Percentiles rank a stretch among this genome's conserved stretches.
phyloP scores from a whole-genome alignment of 2,888 invertebrate species.

The Pediacus dermestoides region DNA sequence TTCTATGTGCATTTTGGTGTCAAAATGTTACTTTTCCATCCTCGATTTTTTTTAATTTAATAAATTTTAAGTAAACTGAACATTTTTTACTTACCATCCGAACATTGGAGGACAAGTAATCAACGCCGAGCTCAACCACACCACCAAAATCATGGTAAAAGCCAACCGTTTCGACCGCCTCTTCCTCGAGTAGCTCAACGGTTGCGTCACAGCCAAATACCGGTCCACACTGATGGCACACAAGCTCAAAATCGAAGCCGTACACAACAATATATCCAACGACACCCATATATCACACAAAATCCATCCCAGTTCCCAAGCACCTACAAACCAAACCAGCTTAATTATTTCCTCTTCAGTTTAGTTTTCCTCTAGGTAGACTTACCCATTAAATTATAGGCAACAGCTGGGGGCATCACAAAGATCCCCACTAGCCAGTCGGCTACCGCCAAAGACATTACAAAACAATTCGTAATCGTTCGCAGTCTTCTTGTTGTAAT shows the following conservation, averaged over 20 bases:
- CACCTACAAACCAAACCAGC: slow-evolving; percentile 52
- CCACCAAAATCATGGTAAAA: slow-evolving; percentile 80
- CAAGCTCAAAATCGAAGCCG: slow-evolving; percentile 87
- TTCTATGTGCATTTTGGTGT: too few relatives aligned
- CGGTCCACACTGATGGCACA: slow-evolving; percentile 89
- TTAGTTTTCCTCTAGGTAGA: slow-evolving; percentile 14
- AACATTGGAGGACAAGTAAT: slow-evolving; percentile 94
- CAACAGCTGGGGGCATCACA: slow-evolving; percentile 94
- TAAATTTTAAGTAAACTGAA: not conserved
- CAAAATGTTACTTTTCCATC: too few relatives aligned
- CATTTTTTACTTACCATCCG: slow-evolving; percentile 67
- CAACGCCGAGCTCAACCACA: slow-evolving; percentile 85
- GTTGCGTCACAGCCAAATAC: slow-evolving; percentile 91
- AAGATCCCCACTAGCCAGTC: slow-evolving; percentile 91
- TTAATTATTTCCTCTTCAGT: too few relatives aligned
- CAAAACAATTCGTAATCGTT: slow-evolving; percentile 93
- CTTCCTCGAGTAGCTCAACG: slow-evolving; percentile 85
- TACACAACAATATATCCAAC: slow-evolving; percentile 87
- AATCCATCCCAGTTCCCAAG: slow-evolving; percentile 87
- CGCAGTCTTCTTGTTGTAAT: slow-evolving; percentile 80
- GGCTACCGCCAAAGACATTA: slow-evolving; percentile 89
- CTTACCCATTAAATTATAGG: slow-evolving; percentile 79
- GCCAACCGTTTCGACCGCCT: slow-evolving; percentile 82
- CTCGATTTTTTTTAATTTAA: too few relatives aligned
- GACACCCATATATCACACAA: slow-evolving; percentile 91